Base-by-base conservation (phyloP, 2,113 vertebrate species). In the Paratilapia polleni region DNA sequence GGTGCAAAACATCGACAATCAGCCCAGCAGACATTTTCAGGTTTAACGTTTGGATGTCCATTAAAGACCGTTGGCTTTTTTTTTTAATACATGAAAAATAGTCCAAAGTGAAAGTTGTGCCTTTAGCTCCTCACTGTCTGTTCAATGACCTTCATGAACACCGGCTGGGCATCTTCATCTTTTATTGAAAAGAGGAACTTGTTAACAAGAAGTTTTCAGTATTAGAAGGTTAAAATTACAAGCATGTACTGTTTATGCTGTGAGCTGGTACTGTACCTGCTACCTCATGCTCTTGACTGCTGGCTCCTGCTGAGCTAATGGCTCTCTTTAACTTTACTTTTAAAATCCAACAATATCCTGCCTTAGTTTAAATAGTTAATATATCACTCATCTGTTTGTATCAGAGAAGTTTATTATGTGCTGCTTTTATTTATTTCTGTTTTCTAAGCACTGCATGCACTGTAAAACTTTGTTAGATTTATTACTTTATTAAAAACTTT, bases 171-270 rank as follows among this genome's bases (percentile, higher is more conserved):
- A 26, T 31, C 28, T 3, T 61, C 28, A 61, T 61, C 31, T 61
- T 2, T 0, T 31, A 10, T 6, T 61, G 0, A 61, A 61, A 61
- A 61, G 59, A 61, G 59, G 31, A 61, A 31, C 31, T 31, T 31
- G 31, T 31, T 31, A 31, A 31, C 31, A 31, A 31, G 31, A 31
- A 31, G 31, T 31, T 31, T 31, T n/a, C n/a, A 31, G 31, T 31
- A 31, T 31, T 31, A 31, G 5, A 31, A 3, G 5, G 31, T 31
- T 31, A 31, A 5, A 31, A 31, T 31, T 31, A 31, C 31, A 31
- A 31, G 31, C 31, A 31, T 31, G 31, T 31, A 4, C 31, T 4
- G 31, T 31, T 31, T 31, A 31, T 31, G 31, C 31, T 31, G 31
- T 31, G 31, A 31, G 31, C 3, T 31, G 31, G 31, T 31, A 28